Conservation (phyloP, 2,888 invertebrate genomes). For the Agrilus cyanescens region DNA sequence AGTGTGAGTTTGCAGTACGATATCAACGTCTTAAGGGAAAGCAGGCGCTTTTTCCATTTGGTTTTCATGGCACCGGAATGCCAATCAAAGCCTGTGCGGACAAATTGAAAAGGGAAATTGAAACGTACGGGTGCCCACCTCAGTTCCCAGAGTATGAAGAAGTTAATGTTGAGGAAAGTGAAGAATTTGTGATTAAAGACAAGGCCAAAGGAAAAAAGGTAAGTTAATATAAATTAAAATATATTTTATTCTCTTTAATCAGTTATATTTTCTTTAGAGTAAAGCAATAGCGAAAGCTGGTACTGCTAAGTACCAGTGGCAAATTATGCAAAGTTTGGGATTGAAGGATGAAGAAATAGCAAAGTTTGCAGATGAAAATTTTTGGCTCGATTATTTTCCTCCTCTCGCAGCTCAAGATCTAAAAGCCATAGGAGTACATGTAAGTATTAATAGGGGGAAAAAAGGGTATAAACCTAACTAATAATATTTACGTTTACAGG, state of each 20-base stretch:
- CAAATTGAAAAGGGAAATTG: constrained; percentile 89
- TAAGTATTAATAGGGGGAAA: no score
- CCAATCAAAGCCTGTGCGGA: constrained; percentile 99
- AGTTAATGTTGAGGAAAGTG: constrained; percentile 38
- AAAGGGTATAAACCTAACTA: no score
- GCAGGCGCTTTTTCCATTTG: constrained; percentile 89
- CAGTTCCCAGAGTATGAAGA: constrained; percentile 60
- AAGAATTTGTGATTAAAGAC: constrained; percentile 55
- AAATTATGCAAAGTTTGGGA: constrained; percentile 93
- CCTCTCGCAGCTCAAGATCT: constrained; percentile 80
- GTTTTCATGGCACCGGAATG: constrained; percentile 99
- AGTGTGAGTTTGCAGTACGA: constrained; percentile 93
- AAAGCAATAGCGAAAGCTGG: constrained; percentile 91
- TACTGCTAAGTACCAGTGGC: constrained; percentile 89
- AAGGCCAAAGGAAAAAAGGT: constrained; percentile 86
- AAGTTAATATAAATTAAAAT: constrained; percentile 4
- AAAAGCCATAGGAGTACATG: constrained; percentile 80
- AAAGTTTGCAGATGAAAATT: constrained; percentile 75
- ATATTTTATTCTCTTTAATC: background rate
- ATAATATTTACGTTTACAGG: constrained; percentile 41
- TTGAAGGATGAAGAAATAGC: constrained; percentile 84
- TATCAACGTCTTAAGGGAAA: constrained; percentile 89
- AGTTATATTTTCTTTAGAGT: constrained; percentile 44
- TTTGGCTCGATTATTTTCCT: constrained; percentile 98
- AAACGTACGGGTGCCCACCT: constrained; percentile 85